Base-by-base conservation (phyloP, 1,140 invertebrate genomes). In the Asobara japonica region DNA sequence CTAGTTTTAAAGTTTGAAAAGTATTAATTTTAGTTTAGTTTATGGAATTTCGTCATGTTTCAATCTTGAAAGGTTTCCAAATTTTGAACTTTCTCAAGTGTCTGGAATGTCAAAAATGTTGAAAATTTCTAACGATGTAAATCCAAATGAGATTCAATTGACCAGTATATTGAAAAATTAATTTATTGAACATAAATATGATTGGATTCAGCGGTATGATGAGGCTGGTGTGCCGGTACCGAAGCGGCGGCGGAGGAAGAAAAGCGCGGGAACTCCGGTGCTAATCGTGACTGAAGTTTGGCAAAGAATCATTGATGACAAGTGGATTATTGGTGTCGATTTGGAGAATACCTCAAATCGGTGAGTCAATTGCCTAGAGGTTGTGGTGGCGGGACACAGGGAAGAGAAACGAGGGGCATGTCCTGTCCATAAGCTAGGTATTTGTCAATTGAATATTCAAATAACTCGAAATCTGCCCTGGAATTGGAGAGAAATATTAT, bases 391-490 rank as follows among this genome's bases (percentile, higher is more conserved):
- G 62, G 60, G 36, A 74, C 18, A 30, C 51, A 33, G 72, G 82
- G 71, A 86, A 67, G 84, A 84, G n/a, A 80, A 79, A 73, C 84
- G 69, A 22, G 77, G 77, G 4, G 80, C 80, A 31, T 78, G 70
- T 88, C 87, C 91, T 88, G 51, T 87, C 92, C 91, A 76, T 92
- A 88, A 56, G 91, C 90, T 66, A 94, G 87, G 79, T 94, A 95
- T 71, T 91, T 91, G 45, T 91, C 89, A 51, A 94, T 87, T 65
- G 92, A 92, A 78, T 96, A 96, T 79, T 92, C 93, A 85, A 96
- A 96, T 36, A 96, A 86, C 81, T 94, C 90, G 84, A 96, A 96
- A 84, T 96, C 95, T 78, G 94, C 91, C 82, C 93, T 95, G 85
- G 36, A 90, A 89, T 72, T 71, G 20, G 73, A 75, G 75, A 68